Base-by-base conservation (phyloP, 2,113 vertebrate genomes). In the Odontesthes bonariensis region DNA sequence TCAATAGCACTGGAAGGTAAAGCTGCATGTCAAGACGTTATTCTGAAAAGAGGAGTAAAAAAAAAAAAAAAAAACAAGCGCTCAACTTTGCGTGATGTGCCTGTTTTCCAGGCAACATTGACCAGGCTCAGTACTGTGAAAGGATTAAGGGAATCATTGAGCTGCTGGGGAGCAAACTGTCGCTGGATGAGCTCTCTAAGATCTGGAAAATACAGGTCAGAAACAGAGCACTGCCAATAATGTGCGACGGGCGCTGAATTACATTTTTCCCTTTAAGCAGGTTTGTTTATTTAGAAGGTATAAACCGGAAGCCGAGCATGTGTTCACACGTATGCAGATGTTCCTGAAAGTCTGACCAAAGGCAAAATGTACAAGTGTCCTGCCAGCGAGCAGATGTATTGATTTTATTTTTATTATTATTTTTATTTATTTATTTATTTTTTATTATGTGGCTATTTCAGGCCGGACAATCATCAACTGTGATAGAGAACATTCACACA, bases 71-170 rank as follows among this genome's bases (percentile, higher is more conserved):
- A 35, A 38, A 38, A 10, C 35, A 6, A 10, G 2, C 6, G 35
- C 35, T 38, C 10, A 10, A 38, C 35, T 51, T 7, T 31, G 10
- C 9, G 11, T 35, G 33, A 27, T 8, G 71, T 70, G 12, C 64
- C 16, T 52, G 38, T 72, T 12, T 92, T 14, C 12, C 86, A 99
- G 98, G 98, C 73, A 99, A 99, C 81, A 99, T 99, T 92, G 98
- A 99, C 89, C 98, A 99, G 87, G 98, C 98, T 0, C 98, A 99
- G 58, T 99, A 99, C 89, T 99, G 98, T 94, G 98, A 99, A 87
- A 96, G 98, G 77, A 99, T 99, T 91, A 99, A 99, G 92, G 98
- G 98, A 93, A 99, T 99, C 90, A 99, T 99, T 92, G 98, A 99
- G 91, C 94, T 99, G 53, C 91, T 99, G 86, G 98, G 98, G 73